Percentiles rank a stretch among this genome's conserved stretches.
Conservation (phyloP, 1,140 invertebrate species). For the Frieseomelitta varia region DNA sequence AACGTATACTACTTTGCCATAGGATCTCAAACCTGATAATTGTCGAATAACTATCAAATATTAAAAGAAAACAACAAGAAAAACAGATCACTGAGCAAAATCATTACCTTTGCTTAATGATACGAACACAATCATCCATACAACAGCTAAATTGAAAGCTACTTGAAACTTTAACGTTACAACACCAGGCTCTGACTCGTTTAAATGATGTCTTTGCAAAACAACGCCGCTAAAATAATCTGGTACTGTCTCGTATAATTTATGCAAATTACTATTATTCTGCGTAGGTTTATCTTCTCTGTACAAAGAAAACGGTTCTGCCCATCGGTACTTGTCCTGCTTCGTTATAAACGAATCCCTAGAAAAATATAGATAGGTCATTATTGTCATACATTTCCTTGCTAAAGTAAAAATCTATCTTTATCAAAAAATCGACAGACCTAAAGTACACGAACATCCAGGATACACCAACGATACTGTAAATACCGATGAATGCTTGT, state of each 20-base stretch:
- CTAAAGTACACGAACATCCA: constrained; percentile 94
- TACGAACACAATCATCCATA: constrained; percentile 95
- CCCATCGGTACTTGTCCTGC: constrained; percentile 91
- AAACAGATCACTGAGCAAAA: not conserved
- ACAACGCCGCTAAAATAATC: constrained; percentile 93
- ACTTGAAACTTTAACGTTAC: constrained; percentile 92
- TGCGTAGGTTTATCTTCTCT: constrained; percentile 82
- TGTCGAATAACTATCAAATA: constrained; percentile 38
- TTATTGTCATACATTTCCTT: no score
- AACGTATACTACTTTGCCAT: constrained; percentile 91
- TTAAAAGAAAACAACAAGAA: not conserved
- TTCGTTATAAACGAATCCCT: constrained; percentile 94
- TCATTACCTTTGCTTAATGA: constrained; percentile 90
- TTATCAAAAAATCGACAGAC: constrained; percentile 47
- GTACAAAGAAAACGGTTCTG: constrained; percentile 87
- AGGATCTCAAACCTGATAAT: constrained; percentile 87
- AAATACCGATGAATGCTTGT: constrained; percentile 92
- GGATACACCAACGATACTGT: constrained; percentile 92
- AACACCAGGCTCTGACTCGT: constrained; percentile 83
- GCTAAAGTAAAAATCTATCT: not conserved
- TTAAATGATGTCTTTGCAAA: constrained; percentile 86
- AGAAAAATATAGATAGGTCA: constrained; percentile 8
- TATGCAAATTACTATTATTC: constrained; percentile 81
- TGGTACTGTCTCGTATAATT: constrained; percentile 89
- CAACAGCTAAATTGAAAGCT: constrained; percentile 93